Evolutionary conservation across 2,797 vertebrate genomes (phyloP), one percentile per base, ranked within the genome.

Genomic region (Acanthiza pusilla): DNA sequence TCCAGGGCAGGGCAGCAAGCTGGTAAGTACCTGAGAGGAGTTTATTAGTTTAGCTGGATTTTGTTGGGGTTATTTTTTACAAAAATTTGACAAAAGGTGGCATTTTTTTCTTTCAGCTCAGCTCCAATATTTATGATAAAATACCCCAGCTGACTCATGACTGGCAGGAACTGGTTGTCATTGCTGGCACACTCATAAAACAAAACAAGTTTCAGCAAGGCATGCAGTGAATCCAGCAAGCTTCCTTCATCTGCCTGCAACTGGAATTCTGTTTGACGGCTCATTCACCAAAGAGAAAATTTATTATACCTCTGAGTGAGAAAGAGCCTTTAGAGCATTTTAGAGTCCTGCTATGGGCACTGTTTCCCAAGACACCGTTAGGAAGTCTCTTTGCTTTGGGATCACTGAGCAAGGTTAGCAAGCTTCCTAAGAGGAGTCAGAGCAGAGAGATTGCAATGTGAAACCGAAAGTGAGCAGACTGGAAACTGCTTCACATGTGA

Each of bases 291-390:
- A 40, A 32, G 40, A 70, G 12, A 80, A 83, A 58, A 65, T 16
- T 1, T 12, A 7, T 75, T 65, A 30, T 32, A 66, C 11, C 42
- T 38, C 18, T 89, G 51, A 47, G 9, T n/a, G 57, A 63, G 9
- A 34, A 50, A 26, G 29, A 78, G 13, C 23, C 10, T 84, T 72
- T 34, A 26, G 36, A 75, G 21, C 3, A 16, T 32, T 74, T 78
- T 13, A 30, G 15, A 10, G 5, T 38, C 12, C 50, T 30, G 18
- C 47, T 48, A 1, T 2, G 9, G 36, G 14, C 16, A 8, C n/a
- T 13, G 0, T 18, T 94, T 84, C 42, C 32, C 32, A 51, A 40
- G 27, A 29, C 2, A 9, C 13, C 0, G 0, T 27, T 40, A 62
- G 27, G 42, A 63, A 74, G 5, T 16, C 54, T 75, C 51, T 43